These are phyloP conservation scores for Physocephala rufipes DNA, from an alignment of 2,888 invertebrate species.

Conservation along the genomic window DNA sequence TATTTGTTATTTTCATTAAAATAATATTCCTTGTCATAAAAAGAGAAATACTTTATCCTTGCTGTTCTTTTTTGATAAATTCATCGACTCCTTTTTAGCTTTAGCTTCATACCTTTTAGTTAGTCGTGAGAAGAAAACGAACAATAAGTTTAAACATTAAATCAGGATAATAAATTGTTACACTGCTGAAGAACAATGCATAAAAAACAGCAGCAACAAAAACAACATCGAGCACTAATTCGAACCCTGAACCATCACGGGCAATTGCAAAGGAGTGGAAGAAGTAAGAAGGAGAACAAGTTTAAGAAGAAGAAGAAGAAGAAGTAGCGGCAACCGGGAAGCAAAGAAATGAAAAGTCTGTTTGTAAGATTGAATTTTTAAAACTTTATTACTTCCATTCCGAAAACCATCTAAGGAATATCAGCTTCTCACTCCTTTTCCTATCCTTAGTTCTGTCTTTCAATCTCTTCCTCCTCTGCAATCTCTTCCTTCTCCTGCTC, in stretches of 20 bases:
- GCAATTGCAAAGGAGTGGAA: no score
- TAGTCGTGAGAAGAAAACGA: neutral
- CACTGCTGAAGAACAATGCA: neutral
- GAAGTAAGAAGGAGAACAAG: no score
- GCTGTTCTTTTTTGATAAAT: no score
- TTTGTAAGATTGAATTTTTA: slow-evolving; percentile 26
- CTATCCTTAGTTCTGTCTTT: no score
- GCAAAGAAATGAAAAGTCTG: slow-evolving; percentile 27
- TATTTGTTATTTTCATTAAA: no score
- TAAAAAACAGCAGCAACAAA: neutral
- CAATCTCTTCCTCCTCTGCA: no score
- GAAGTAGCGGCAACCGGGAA: neutral
- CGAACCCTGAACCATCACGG: neutral
- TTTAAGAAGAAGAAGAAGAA: neutral
- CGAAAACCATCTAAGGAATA: neutral
- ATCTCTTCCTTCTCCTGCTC: neutral
- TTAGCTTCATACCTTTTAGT: slow-evolving; percentile 18
- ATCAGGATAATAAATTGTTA: neutral
- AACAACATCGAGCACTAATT: neutral
- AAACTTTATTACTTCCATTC: slow-evolving; percentile 25
- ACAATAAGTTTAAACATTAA: neutral
- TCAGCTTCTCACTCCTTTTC: neutral
- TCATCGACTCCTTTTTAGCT: no score
- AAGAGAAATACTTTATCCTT: no score
- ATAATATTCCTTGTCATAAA: no score